Evolutionary conservation across 2,888 invertebrate genomes (phyloP).

Genomic region (Drepanosiphum platanoidis): DNA sequence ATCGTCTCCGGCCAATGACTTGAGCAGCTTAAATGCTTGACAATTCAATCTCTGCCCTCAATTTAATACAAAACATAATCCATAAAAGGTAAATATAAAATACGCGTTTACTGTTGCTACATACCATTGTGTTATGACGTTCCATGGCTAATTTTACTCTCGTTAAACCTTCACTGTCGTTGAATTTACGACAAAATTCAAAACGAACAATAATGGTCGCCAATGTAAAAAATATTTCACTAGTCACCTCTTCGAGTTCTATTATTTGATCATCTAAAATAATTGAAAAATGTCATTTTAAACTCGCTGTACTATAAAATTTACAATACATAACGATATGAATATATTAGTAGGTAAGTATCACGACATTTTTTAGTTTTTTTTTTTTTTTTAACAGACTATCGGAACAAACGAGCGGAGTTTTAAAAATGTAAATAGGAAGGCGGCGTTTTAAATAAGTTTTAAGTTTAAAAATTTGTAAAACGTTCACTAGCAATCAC

Average conservation of each 20-base stretch:
- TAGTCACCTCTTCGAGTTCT: slow-evolving; percentile 47
- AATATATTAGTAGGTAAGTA: too few species aligned
- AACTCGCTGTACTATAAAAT: too few species aligned
- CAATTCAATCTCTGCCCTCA: slow-evolving; percentile 45
- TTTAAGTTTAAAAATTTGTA: too few species aligned
- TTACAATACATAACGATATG: too few species aligned
- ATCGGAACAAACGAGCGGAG: too few species aligned
- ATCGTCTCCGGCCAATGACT: slow-evolving; percentile 63
- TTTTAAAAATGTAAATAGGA: too few species aligned
- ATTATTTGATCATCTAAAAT: slow-evolving; percentile 48
- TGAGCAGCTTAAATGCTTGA: slow-evolving; percentile 58
- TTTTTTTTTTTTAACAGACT: too few species aligned
- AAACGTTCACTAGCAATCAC: too few species aligned
- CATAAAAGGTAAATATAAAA: not conserved
- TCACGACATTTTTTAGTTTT: too few species aligned
- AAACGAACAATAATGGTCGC: slow-evolving; percentile 62
- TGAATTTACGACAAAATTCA: slow-evolving; percentile 63
- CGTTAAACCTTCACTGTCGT: slow-evolving; percentile 54
- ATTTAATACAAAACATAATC: not conserved
- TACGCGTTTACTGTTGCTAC: not conserved
- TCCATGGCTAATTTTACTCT: slow-evolving; percentile 52
- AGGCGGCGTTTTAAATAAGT: too few species aligned
- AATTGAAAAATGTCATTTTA: slow-evolving; percentile 1
- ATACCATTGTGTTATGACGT: slow-evolving; percentile 49
- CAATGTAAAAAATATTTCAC: slow-evolving; percentile 58